Evolutionary conservation across 2,888 invertebrate species (phyloP).

Genomic region (Calliphora vomitoria): DNA sequence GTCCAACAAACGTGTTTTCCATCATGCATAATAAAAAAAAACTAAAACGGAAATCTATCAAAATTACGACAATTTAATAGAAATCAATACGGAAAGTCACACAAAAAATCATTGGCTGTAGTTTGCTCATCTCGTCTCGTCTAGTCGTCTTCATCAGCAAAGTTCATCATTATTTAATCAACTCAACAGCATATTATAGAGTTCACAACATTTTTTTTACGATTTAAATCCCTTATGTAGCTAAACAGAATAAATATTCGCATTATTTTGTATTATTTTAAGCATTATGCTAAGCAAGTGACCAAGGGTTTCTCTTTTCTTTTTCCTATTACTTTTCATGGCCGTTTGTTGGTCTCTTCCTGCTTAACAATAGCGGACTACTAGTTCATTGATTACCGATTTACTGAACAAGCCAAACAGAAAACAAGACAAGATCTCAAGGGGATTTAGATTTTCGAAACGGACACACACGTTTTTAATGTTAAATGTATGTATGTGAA

Average conservation of each 20-base stretch:
- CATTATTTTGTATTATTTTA: conserved; percentile 61
- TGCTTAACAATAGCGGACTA: conserved; percentile 46
- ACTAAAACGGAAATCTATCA: conserved; percentile 79
- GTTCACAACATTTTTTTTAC: conserved; percentile 66
- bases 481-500: not conserved
- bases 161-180: conserved; percentile 75
- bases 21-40: conserved; percentile 50
- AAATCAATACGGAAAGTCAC: conserved; percentile 75
- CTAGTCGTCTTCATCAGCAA: conserved; percentile 51
- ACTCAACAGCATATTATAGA: conserved; percentile 58
- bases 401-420: conserved; percentile 40
- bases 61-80: conserved; percentile 80
- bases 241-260: conserved; percentile 52
- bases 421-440: conserved; percentile 60
- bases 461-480: conserved; percentile 35
- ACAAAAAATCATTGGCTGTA: conserved; percentile 56
- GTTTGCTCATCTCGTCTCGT: conserved; percentile 11
- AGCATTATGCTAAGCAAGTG: conserved; percentile 71
- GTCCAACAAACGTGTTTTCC: conserved; percentile 63
- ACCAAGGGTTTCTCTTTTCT: conserved; percentile 61
- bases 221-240: conserved; percentile 69
- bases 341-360: conserved; percentile 6
- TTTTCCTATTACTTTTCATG: not conserved
- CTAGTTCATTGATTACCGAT: conserved; percentile 76
- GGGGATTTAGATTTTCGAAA: conserved; percentile 66